Conservation (phyloP, 2,797 vertebrate species). For the Florisuga fusca region DNA sequence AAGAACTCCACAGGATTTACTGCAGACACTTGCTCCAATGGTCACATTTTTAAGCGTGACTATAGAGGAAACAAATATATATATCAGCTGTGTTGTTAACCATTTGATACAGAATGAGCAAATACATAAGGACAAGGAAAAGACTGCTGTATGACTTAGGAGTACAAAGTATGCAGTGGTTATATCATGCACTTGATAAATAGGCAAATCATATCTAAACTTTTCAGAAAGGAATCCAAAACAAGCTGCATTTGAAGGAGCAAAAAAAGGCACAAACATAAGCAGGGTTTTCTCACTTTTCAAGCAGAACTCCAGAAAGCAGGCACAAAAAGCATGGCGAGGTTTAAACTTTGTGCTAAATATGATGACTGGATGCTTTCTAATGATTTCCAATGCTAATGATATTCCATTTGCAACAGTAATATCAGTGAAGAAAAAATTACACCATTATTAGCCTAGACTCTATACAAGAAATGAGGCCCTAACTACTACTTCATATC, state of each 20-base stretch:
- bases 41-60: conserved; percentile 42
- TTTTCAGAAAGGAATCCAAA: background rate
- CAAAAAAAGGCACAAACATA: background rate
- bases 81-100: background rate
- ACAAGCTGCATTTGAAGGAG: background rate
- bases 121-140: conserved; percentile 43
- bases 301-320: background rate
- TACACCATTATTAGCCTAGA: background rate
- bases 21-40: conserved; percentile 44
- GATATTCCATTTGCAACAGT: background rate
- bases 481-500: background rate
- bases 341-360: background rate
- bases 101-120: conserved; percentile 13
- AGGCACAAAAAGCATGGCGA: background rate
- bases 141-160: background rate
- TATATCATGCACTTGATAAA: background rate
- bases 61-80: background rate
- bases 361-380: background rate
- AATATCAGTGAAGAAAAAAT: background rate
- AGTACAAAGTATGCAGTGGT: background rate
- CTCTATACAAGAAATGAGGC: background rate
- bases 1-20: conserved; percentile 68
- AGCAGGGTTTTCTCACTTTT: background rate
- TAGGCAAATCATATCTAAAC: background rate
- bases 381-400: background rate